These are phyloP conservation scores for Tetragonula carbonaria DNA, from an alignment of 2,888 invertebrate species.

Conservation along the genomic window DNA sequence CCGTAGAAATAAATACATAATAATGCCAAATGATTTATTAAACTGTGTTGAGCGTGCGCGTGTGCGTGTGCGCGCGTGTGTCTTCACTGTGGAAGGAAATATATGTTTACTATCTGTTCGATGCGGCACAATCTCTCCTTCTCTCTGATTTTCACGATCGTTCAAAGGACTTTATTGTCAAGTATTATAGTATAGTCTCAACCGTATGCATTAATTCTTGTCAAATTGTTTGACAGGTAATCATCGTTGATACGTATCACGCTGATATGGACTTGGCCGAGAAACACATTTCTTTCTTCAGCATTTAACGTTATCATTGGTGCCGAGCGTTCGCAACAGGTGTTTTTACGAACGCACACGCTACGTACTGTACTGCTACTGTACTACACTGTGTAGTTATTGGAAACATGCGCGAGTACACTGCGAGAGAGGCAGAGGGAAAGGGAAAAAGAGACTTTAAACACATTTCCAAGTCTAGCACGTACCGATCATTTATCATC, in stretches of 20 bases:
- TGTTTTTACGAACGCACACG: background rate
- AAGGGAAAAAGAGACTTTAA: too few species aligned
- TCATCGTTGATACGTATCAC: slow-evolving; percentile 69
- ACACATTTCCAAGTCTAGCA: background rate
- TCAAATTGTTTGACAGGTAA: slow-evolving; percentile 71
- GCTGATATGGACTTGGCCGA: slow-evolving; percentile 66
- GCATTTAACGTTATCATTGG: background rate
- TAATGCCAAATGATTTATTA: background rate
- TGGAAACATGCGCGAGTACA: background rate
- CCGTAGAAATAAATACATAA: background rate
- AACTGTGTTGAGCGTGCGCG: background rate
- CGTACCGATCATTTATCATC: background rate
- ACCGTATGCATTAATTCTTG: slow-evolving; percentile 64
- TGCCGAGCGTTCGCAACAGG: slow-evolving; percentile 4
- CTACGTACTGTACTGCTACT: background rate
- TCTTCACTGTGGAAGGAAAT: background rate
- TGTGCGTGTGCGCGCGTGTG: too few species aligned
- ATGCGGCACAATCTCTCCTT: background rate
- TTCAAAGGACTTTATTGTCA: background rate
- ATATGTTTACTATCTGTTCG: background rate
- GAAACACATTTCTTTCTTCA: slow-evolving; percentile 46
- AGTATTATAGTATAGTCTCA: background rate
- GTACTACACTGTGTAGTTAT: background rate
- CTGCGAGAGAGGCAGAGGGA: background rate
- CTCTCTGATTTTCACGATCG: background rate